Percentiles rank a stretch among this genome's conserved stretches.
Evolutionary conservation across 2,888 invertebrate species (phyloP).

Genomic region (Aricia artaxerxes): DNA sequence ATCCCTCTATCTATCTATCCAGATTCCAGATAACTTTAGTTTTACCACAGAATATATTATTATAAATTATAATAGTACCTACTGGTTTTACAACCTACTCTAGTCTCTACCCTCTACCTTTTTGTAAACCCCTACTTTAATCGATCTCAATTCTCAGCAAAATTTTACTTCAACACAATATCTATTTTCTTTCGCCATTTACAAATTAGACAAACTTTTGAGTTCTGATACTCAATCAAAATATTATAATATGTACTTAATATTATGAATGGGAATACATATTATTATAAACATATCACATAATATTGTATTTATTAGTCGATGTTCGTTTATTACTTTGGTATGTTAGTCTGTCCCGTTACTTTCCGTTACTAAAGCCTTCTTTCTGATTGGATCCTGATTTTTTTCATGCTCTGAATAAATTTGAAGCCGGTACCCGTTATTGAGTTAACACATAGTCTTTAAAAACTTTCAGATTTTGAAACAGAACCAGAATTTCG

Average conservation of each 20-base stretch:
- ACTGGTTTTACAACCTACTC: too few relatives aligned
- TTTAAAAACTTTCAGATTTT: neutral
- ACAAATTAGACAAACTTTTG: neutral
- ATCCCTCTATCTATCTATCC: too few relatives aligned
- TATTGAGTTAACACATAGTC: neutral
- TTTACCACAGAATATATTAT: too few relatives aligned
- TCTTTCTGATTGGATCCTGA: slow-evolving; percentile 5
- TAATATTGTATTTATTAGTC: neutral
- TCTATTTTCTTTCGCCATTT: too few relatives aligned
- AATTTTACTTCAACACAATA: too few relatives aligned
- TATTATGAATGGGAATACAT: neutral
- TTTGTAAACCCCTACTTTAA: too few relatives aligned
- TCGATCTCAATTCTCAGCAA: too few relatives aligned
- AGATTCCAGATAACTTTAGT: too few relatives aligned
- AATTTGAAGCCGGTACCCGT: slow-evolving; percentile 9
- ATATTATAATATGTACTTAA: too few relatives aligned
- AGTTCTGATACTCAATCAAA: neutral
- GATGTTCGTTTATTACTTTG: neutral
- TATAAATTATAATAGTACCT: too few relatives aligned
- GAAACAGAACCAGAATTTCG: neutral
- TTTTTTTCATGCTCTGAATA: slow-evolving; percentile 16
- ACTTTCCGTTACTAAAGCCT: slow-evolving; percentile 15
- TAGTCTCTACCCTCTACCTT: too few relatives aligned
- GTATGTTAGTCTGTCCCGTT: neutral
- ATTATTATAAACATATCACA: neutral